A percentile compares a stretch with the other conserved stretches of the same genome.
These are phyloP conservation scores for Aplochiton taeniatus DNA, from an alignment of 2,797 vertebrate species.

Conservation along the genomic window DNA sequence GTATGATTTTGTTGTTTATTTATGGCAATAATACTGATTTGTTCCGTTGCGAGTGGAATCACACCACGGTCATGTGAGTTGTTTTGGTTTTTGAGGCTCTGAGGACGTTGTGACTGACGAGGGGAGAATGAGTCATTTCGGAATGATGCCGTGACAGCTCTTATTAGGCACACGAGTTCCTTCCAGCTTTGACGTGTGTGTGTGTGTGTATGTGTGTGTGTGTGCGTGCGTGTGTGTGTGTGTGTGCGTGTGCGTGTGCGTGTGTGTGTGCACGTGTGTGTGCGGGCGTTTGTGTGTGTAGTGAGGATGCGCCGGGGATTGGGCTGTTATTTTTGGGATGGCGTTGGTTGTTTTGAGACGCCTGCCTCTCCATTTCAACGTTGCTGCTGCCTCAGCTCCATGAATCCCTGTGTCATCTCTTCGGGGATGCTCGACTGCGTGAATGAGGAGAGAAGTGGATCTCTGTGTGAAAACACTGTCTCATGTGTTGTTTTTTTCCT, in stretches of 20 bases:
- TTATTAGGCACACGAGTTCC: conserved; percentile 52
- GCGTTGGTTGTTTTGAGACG: conserved; percentile 32
- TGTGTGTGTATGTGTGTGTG: conserved; percentile 15
- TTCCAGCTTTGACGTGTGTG: conserved; percentile 29
- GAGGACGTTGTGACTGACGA: conserved; percentile 23
- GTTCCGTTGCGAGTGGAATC: conserved; percentile 24
- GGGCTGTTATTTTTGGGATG: conserved; percentile 56
- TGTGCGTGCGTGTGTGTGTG: conserved; percentile 28
- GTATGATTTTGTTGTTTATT: too few relatives aligned
- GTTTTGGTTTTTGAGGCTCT: conserved; percentile 36
- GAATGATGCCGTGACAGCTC: conserved; percentile 60
- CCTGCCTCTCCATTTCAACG: conserved; percentile 12
- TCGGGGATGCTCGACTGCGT: neutral
- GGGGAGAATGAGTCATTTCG: conserved; percentile 54
- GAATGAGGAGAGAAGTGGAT: conserved; percentile 8
- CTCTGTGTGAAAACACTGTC: neutral
- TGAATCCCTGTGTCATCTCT: conserved; percentile 21
- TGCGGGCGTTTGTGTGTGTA: conserved; percentile 19
- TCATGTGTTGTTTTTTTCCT: neutral
- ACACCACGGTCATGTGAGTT: conserved; percentile 54
- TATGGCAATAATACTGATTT: neutral
- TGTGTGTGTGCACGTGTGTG: conserved; percentile 32
- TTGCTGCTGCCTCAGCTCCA: conserved; percentile 7
- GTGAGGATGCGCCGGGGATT: conserved; percentile 47
- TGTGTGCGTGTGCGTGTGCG: conserved; percentile 44